These are phyloP conservation scores for Buphagus erythrorhynchus DNA, from an alignment of 2,797 vertebrate genomes.

Conservation along the genomic window DNA sequence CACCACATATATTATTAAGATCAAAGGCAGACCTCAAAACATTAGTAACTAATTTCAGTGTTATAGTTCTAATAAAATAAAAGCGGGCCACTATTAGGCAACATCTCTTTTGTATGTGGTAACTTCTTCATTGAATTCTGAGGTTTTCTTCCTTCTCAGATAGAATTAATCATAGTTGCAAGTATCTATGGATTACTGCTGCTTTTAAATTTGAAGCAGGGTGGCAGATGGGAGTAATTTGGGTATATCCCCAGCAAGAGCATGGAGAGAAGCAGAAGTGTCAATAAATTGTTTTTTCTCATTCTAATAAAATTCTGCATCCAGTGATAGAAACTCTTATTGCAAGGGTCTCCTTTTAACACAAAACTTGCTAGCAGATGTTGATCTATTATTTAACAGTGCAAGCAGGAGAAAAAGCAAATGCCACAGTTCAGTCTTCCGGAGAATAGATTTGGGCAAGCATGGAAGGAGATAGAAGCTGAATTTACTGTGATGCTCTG, in stretches of 20 bases:
- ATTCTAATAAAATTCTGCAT: not conserved
- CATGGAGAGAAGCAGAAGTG: not conserved
- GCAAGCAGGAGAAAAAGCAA: not conserved
- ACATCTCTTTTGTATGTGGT: slow-evolving; percentile 57
- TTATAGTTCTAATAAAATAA: slow-evolving; percentile 63
- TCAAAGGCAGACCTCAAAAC: slow-evolving; percentile 63
- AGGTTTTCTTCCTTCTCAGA: slow-evolving; percentile 42
- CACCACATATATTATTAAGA: slow-evolving; percentile 49
- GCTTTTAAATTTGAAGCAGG: slow-evolving; percentile 19
- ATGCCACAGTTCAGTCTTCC: not conserved
- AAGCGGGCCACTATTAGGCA: not conserved
- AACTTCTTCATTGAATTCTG: slow-evolving; percentile 51
- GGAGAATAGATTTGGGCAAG: not conserved
- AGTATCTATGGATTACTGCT: slow-evolving; percentile 34
- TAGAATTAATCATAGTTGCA: slow-evolving; percentile 51
- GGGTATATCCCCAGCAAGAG: not conserved
- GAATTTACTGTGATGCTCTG: not conserved
- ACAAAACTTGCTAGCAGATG: not conserved
- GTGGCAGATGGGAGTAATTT: slow-evolving; percentile 40
- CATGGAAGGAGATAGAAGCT: not conserved
- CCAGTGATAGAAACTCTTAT: not conserved
- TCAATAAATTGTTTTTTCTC: not conserved
- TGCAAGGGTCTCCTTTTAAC: not conserved
- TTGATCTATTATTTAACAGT: not conserved
- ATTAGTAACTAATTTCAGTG: slow-evolving; percentile 50